Percentiles rank a stretch among this genome's conserved stretches.
Evolutionary conservation across 2,797 vertebrate species (phyloP).

Genomic region (Danio kyathit): DNA sequence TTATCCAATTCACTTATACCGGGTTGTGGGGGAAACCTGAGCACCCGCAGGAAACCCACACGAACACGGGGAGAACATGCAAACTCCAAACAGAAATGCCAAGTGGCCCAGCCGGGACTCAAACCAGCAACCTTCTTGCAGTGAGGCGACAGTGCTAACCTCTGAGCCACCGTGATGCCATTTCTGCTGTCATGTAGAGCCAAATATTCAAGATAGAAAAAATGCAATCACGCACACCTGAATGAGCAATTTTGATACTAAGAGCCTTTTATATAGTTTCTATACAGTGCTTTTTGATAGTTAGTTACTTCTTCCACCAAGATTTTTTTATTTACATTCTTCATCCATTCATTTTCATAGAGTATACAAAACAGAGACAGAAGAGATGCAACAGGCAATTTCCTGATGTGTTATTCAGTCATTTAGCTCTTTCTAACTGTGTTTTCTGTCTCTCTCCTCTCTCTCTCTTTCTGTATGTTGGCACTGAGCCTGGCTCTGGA

Average conservation of each 20-base stretch:
- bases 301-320: background rate
- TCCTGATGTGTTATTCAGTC: constrained; percentile 25
- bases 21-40: too few relatives aligned
- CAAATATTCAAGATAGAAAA: background rate
- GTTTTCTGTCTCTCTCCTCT: background rate
- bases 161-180: too few relatives aligned
- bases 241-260: background rate
- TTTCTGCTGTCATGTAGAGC: background rate
- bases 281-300: too few relatives aligned
- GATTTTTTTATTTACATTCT: background rate
- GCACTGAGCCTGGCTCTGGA: constrained; percentile 68
- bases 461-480: constrained; percentile 52
- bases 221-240: background rate
- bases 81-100: too few relatives aligned
- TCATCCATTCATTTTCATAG: background rate
- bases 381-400: background rate
- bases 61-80: too few relatives aligned
- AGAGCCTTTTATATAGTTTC: too few relatives aligned
- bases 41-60: too few relatives aligned
- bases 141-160: too few relatives aligned
- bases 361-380: background rate
- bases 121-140: too few relatives aligned
- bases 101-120: too few relatives aligned
- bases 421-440: constrained; percentile 49
- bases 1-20: too few relatives aligned